Base-by-base conservation (phyloP, 2,888 invertebrate genomes). In the Muscina levida region DNA sequence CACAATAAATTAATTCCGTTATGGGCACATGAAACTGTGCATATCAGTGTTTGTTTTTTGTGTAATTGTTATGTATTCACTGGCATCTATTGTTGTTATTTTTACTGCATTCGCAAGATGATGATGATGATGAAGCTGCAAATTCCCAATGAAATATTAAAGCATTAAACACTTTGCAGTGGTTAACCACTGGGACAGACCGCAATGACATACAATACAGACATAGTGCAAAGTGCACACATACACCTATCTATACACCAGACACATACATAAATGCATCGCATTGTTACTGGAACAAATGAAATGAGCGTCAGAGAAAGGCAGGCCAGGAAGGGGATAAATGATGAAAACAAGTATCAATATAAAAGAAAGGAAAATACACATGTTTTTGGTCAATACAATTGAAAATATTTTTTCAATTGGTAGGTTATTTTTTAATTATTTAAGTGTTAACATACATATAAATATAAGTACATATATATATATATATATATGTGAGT, bases 121-220 rank as follows among this genome's bases (percentile, higher is more conserved):
- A n/a, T n/a, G n/a, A n/a, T n/a, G n/a, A n/a, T n/a, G n/a, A n/a
- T n/a, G 31, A 31, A 5, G 3, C 31, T 31, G 31, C 31, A 31
- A 8, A 5, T 31, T 3, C 4, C 8, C 17, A 46, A 46, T 15
- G 17, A 4, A 51, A 22, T 51, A 22, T 51, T 19, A 53, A 22
- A 53, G 19, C 53, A 19, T 53, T 39, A 68, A 68, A 53, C 67
- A 24, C 48, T 66, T 31, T 67, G 3, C 17, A 31, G 39, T 53
- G 67, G 67, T 68, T 68, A 39, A 68, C 67, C 67, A 68, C 53
- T 53, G 53, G 51, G 22, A 53, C 51, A 68, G 6, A 26, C 51
- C 51, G 1, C 67, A 53, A 53, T 39, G 19, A 59, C 39, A 39
- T 4, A 8, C 31, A 57, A 31, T 1, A n/a, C 37, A 37, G 57